Conservation (phyloP, 2,797 vertebrate genomes). For the Eupleurogrammus muticus region DNA sequence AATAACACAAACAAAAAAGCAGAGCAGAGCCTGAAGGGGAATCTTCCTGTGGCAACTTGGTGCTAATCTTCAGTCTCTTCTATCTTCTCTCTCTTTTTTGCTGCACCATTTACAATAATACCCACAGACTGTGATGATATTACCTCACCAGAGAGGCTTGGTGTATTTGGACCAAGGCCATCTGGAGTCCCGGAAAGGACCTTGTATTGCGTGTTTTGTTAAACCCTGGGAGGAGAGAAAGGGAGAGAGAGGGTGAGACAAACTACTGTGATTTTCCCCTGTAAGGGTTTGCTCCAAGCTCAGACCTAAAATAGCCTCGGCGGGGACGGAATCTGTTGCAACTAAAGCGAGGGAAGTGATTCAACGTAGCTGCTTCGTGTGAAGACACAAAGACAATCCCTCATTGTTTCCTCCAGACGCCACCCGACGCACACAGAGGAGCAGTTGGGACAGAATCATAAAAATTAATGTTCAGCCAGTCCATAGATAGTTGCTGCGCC, state of each 20-base stretch:
- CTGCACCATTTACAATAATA: constrained; percentile 4
- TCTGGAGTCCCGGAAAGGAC: constrained; percentile 15
- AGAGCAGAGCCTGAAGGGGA: background rate
- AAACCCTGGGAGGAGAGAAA: constrained; percentile 56
- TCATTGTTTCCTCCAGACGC: constrained; percentile 70
- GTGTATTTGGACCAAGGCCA: constrained; percentile 13
- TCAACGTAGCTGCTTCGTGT: constrained; percentile 60
- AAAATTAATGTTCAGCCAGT: constrained; percentile 37
- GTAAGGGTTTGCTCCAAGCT: constrained; percentile 10
- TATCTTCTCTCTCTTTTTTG: constrained; percentile 6
- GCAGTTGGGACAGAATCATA: constrained; percentile 38
- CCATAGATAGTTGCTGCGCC: constrained; percentile 47
- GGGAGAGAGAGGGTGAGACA: constrained; percentile 14
- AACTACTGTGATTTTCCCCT: constrained; percentile 22
- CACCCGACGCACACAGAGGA: constrained; percentile 69
- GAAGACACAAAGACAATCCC: constrained; percentile 69
- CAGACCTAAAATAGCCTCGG: constrained; percentile 57
- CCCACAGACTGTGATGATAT: background rate
- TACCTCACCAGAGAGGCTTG: background rate
- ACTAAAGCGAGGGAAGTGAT: constrained; percentile 71
- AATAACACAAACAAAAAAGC: constrained; percentile 6
- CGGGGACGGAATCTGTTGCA: constrained; percentile 46
- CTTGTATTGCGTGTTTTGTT: constrained; percentile 30
- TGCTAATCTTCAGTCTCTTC: constrained; percentile 13
- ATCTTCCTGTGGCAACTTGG: background rate